These are phyloP conservation scores for Bubo bubo DNA, from an alignment of 2,113 vertebrate genomes.

Conservation along the genomic window DNA sequence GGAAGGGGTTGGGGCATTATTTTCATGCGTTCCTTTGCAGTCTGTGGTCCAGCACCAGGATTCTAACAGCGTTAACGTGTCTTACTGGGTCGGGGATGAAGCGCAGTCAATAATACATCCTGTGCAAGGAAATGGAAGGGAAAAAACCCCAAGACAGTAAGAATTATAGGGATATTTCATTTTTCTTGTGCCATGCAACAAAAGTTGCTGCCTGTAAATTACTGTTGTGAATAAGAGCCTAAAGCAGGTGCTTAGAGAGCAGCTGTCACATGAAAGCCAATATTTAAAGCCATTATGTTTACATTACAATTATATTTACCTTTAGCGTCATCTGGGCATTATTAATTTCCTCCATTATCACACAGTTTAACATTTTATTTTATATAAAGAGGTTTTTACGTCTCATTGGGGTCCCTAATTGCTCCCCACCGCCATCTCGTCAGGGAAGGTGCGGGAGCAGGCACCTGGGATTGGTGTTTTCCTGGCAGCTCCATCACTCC, in stretches of 20 bases:
- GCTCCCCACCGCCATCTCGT: not conserved
- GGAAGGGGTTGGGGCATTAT: too few species aligned
- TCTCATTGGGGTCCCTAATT: not conserved
- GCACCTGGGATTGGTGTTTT: not conserved
- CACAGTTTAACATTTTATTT: constrained; percentile 7
- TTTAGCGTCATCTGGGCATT: constrained; percentile 32
- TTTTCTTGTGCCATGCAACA: not conserved
- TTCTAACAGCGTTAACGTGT: not conserved
- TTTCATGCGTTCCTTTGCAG: not conserved
- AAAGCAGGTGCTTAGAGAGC: constrained; percentile 57
- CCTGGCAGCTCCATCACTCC: not conserved
- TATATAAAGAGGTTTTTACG: not conserved
- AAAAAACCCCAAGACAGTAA: not conserved
- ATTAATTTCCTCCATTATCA: constrained; percentile 35
- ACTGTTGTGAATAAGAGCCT: not conserved
- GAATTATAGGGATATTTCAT: not conserved
- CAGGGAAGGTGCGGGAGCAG: not conserved
- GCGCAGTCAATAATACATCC: not conserved
- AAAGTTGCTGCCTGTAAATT: constrained; percentile 18
- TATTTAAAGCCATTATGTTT: constrained; percentile 55
- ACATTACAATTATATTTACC: constrained; percentile 55
- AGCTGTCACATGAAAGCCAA: constrained; percentile 53
- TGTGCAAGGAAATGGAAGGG: not conserved
- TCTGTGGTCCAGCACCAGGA: not conserved
- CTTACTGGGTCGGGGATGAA: not conserved